Base-by-base conservation (phyloP, 2,888 invertebrate species). In the Pandemis heparana region DNA sequence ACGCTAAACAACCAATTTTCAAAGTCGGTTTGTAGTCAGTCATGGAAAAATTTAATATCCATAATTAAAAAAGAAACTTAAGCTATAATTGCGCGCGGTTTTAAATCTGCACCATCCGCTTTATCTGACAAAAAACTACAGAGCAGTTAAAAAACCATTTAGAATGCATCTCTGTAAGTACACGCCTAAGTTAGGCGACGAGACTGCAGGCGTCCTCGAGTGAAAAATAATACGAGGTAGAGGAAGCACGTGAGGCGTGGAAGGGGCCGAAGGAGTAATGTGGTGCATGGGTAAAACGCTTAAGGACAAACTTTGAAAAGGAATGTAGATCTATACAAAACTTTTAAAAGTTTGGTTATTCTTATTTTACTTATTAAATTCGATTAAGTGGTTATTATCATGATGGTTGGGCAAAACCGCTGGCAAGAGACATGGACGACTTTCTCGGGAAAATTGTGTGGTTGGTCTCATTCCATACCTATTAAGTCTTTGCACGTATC, bases 81-180 rank as follows among this genome's bases (percentile, higher is more conserved):
- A 51, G n/a, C 6, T 16, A 0, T 53, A 53, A 53, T 23, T 56
- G 10, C 5, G 23, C 23, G 10, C 5, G 23, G 10, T 56, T 12
- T 56, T 56, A 56, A 56, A 56, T 23, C 56, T 23, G 9, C 38
- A 8, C 60, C 60, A 60, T 32, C 32, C 39, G 39, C 39, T 38
- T 60, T 60, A 53, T 38, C n/a, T 48, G 38, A 10, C 48, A 18
- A 62, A 41, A 69, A 48, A n/a, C 41, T 39, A 43, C 51, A 70
- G 18, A 53, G 62, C 62, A 53, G 51, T 70, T 70, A 70, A 70
- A 70, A 65, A 62, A 62, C 41, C 62, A 70, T 70, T 70, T 53
- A 53, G n/a, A 70, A 62, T 53, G 62, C 70, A 53, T 70, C 62
- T 70, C 62, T 62, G 62, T 70, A 70, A 62, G 41, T 53, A 51